These are phyloP conservation scores for Dione vanillae DNA, from an alignment of 2,888 invertebrate species.

Conservation along the genomic window DNA sequence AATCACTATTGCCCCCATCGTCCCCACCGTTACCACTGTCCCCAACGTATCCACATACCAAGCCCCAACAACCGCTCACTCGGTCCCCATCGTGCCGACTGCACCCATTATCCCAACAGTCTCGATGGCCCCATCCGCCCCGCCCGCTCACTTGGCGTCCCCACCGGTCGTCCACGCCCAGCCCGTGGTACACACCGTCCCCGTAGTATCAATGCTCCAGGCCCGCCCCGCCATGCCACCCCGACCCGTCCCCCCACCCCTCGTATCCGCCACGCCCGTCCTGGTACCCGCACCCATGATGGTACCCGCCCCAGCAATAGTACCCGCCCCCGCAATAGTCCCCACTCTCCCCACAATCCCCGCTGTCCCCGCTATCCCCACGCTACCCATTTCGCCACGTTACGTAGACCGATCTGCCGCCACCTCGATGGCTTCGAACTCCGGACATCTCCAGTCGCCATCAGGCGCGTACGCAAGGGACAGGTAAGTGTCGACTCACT, in stretches of 20 bases:
- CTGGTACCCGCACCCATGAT: background rate
- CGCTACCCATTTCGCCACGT: background rate
- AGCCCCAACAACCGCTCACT: background rate
- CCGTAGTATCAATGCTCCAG: background rate
- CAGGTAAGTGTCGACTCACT: constrained; percentile 4
- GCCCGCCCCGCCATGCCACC: background rate
- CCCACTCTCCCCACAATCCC: background rate
- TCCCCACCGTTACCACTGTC: background rate
- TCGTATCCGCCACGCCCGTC: background rate
- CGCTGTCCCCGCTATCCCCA: background rate
- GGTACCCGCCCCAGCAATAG: background rate
- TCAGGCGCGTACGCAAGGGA: background rate
- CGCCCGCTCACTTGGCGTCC: too few species aligned
- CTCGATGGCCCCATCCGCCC: background rate
- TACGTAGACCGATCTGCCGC: background rate
- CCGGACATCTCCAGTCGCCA: background rate
- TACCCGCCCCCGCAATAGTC: background rate
- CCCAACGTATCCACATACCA: constrained; percentile 3
- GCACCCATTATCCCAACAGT: background rate
- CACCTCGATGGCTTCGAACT: background rate
- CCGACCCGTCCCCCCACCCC: background rate
- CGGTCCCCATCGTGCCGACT: background rate
- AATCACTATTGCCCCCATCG: background rate
- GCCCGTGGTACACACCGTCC: background rate
- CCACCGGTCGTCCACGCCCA: too few species aligned